Evolutionary conservation across 2,888 invertebrate genomes (phyloP).

Genomic region (Orchestes rusci): DNA sequence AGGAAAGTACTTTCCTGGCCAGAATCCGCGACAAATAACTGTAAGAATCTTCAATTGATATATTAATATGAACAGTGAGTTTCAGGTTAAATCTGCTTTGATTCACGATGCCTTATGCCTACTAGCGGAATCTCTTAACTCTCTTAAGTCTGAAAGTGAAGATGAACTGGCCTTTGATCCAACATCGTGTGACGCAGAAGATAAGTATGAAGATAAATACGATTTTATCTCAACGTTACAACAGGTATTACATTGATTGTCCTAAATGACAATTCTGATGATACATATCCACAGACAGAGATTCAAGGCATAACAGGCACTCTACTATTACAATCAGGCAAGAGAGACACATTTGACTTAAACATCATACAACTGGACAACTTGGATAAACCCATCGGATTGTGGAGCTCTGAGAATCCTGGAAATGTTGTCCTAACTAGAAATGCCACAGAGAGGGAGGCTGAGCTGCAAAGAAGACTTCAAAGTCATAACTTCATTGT

Average conservation of each 20-base stretch:
- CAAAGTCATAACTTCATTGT: slow-evolving; percentile 22
- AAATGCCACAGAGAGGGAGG: slow-evolving; percentile 22
- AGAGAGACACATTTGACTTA: slow-evolving; percentile 15
- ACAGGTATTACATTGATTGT: slow-evolving; percentile 21
- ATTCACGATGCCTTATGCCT: slow-evolving; percentile 62
- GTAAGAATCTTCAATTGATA: no score
- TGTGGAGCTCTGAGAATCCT: slow-evolving; percentile 14
- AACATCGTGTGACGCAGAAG: slow-evolving; percentile 20
- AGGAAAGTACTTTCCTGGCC: slow-evolving; percentile 4
- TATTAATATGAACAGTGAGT: no score
- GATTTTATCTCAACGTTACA: slow-evolving; percentile 19
- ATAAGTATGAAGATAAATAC: slow-evolving; percentile 22
- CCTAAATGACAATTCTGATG: background rate
- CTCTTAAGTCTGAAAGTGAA: slow-evolving; percentile 16
- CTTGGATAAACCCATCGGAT: slow-evolving; percentile 15
- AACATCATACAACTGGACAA: slow-evolving; percentile 7
- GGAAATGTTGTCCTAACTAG: slow-evolving; percentile 11
- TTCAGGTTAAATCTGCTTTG: slow-evolving; percentile 58
- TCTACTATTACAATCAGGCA: slow-evolving; percentile 12
- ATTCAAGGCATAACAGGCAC: slow-evolving; percentile 19
- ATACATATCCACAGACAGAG: no score
- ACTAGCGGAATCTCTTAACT: slow-evolving; percentile 48
- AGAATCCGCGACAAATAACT: slow-evolving; percentile 3
- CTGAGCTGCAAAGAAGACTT: slow-evolving; percentile 16
- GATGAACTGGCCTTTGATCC: slow-evolving; percentile 20